These are phyloP conservation scores for Daktulosphaira vitifoliae DNA, from an alignment of 1,140 invertebrate genomes.

Conservation along the genomic window DNA sequence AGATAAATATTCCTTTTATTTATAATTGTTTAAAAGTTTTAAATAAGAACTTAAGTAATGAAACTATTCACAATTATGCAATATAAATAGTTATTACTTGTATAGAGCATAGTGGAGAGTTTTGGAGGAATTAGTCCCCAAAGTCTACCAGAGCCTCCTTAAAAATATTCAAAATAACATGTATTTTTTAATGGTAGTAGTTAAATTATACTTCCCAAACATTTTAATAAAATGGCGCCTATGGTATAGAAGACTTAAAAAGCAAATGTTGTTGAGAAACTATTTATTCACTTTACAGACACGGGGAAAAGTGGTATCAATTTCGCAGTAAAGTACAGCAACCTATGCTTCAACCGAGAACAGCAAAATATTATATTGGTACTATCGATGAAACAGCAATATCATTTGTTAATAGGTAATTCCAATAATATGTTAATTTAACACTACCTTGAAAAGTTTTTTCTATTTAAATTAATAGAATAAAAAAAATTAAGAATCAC, in stretches of 20 bases:
- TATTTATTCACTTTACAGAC: slow-evolving; percentile 49
- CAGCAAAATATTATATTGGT: slow-evolving; percentile 61
- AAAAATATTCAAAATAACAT: too few relatives aligned
- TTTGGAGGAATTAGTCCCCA: too few relatives aligned
- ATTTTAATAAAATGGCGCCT: too few relatives aligned
- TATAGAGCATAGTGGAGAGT: too few relatives aligned
- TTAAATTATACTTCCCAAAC: too few relatives aligned
- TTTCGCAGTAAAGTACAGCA: slow-evolving; percentile 76
- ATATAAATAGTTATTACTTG: too few relatives aligned
- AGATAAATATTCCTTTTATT: neutral
- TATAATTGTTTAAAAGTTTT: neutral
- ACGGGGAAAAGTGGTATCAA: slow-evolving; percentile 70
- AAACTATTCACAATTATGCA: neutral
- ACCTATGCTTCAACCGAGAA: slow-evolving; percentile 66
- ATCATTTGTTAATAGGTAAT: slow-evolving; percentile 60
- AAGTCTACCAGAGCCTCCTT: too few relatives aligned
- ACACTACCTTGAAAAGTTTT: too few relatives aligned
- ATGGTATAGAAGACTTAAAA: too few relatives aligned
- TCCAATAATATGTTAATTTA: too few relatives aligned
- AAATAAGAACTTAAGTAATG: neutral
- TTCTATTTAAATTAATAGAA: slow-evolving; percentile 46
- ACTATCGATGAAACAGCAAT: slow-evolving; percentile 62
- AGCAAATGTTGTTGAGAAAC: too few relatives aligned
- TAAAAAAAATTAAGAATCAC: slow-evolving; percentile 56
- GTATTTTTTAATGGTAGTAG: too few relatives aligned